Evolutionary conservation across 2,888 invertebrate species (phyloP), one percentile per base, ranked within the genome.

Genomic region (Tenodera sinensis): DNA sequence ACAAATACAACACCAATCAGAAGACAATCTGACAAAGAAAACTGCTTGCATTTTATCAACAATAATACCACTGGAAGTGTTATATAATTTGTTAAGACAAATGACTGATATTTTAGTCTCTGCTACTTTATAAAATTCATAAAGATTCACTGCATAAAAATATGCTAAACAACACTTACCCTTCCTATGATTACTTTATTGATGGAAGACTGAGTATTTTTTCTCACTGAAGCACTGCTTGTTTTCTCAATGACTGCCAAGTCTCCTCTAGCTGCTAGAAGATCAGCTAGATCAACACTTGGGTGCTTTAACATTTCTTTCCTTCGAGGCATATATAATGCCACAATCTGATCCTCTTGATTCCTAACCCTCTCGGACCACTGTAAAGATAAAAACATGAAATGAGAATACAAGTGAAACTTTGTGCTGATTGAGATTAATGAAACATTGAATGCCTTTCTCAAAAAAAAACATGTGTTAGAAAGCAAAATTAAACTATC

Each of bases 211-310:
- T 96, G 95, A 0, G 98, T 98, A 92, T 97, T 97, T 93, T 97
- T 97, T 90, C 98, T 95, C 0, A 98, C 98, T 89, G 95, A 95
- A 0, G 98, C 97, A 92, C 95, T 97, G 91, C 98, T 98, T 0
- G 98, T 99, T 93, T 99, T 99, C 93, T 99, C 98, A 25, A 98
- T 96, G n/a, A 96, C 95, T 1, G 98, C 95, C 87, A 99, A 93
- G 92, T 98, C 97, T 28, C 96, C 95, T 91, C 99, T 95, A 0
- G 98, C 97, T 0, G 98, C 97, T 47, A 99, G 93, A 91, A 99
- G 94, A 92, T 98, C 97, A 0, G 97, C 95, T 88, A 98, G 92
- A 90, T 94, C 94, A 0, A 98, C 95, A 86, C 94, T 94, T 0
- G 97, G 96, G 92, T 95, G 96, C 88, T 94, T 94, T 91, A 91